Base-by-base conservation (phyloP, 1,140 invertebrate genomes). In the Lepeophtheirus salmonis region DNA sequence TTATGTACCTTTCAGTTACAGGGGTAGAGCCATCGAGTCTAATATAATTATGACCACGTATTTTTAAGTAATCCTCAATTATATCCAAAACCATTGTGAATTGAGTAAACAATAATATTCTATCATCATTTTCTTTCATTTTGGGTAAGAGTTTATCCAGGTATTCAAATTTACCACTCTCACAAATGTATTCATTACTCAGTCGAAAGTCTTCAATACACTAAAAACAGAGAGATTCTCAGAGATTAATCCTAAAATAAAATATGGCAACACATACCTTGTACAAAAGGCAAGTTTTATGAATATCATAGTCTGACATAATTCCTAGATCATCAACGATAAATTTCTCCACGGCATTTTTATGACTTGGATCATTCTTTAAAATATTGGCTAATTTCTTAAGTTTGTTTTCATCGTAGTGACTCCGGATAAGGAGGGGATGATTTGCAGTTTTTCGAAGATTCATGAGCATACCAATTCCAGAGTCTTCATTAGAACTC, bases 81-180 rank as follows among this genome's bases (percentile, higher is more conserved):
- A 96, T 79, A 71, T 95, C 88, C 67, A 97, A 75, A 73, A 95
- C 79, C 76, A 90, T 87, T 2, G 86, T 85, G 72, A 94, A 95
- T 75, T 96, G 90, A 69, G 87, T 92, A 74, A 97, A 97, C 51
- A 97, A 79, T 52, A 96, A 73, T 24, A 92, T 83, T 25, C 88
- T 23, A 18, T 68, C 64, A 73, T 65, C 74, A 64, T 72, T 67
- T 62, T 70, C 61, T 55, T 72, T 70, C 55, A 73, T 65, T 18
- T 67, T 56, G 12, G 72, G 69, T 13, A 79, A 63, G 17, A 77
- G 62, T 18, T 66, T 62, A 60, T 78, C 75, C 14, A 79, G 64
- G 23, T 70, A 63, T 22, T 68, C 58, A 64, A 77, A 76, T 66
- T 80, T 79, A 20, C 76, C 76, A 10, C 76, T 78, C 23, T 73